Evolutionary conservation across 2,113 vertebrate genomes (phyloP).

Genomic region (Eolophus roseicapilla): DNA sequence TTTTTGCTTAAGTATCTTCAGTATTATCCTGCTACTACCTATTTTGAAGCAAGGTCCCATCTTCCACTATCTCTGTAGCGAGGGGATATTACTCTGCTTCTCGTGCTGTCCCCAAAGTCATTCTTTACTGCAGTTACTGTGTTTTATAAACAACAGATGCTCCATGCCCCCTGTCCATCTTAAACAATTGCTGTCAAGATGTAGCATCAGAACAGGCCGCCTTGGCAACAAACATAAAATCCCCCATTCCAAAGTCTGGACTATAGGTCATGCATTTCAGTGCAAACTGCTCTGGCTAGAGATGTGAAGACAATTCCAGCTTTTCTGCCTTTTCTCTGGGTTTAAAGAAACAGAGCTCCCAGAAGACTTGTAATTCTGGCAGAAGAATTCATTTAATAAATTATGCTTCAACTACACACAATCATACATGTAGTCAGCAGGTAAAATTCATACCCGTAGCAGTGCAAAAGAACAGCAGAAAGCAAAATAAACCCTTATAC

Average conservation of each 20-base stretch:
- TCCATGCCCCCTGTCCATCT: background rate
- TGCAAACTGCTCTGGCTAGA: background rate
- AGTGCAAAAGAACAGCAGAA: background rate
- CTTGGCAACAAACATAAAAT: background rate
- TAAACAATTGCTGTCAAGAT: slow-evolving; percentile 28
- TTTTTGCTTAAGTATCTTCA: background rate
- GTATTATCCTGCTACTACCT: background rate
- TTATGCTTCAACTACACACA: background rate
- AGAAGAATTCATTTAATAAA: background rate
- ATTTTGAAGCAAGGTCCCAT: background rate
- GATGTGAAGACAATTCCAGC: background rate
- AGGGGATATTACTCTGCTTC: background rate
- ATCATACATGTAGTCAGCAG: background rate
- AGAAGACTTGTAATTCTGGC: background rate
- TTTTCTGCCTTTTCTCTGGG: background rate
- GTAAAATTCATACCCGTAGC: background rate
- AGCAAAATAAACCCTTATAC: background rate
- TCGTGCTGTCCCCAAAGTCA: background rate
- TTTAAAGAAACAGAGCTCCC: background rate
- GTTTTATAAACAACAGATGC: slow-evolving; percentile 17
- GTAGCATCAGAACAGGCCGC: background rate
- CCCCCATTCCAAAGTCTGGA: background rate
- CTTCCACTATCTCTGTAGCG: background rate
- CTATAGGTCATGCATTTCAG: background rate
- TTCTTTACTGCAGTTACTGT: background rate